Conservation (phyloP, 2,888 invertebrate genomes). For the Hyppa rectilinea region DNA sequence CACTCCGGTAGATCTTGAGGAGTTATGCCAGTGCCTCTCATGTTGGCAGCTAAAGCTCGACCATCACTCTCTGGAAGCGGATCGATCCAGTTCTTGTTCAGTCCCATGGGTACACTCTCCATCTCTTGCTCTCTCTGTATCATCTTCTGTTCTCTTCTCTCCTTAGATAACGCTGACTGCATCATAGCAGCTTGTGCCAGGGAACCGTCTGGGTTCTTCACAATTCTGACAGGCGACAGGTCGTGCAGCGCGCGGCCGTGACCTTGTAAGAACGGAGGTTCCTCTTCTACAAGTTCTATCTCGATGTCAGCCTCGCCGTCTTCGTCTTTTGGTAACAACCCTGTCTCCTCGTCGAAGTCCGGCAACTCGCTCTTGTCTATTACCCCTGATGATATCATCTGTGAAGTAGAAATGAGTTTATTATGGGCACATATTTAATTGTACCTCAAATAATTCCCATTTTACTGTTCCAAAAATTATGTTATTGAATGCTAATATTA, state of each 20-base stretch:
- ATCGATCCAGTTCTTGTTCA: slow-evolving; percentile 99
- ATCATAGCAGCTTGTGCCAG: slow-evolving; percentile 99
- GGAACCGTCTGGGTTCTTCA: slow-evolving; percentile 99
- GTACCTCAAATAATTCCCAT: not conserved
- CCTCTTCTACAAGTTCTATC: slow-evolving; percentile 99
- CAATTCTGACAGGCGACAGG: slow-evolving; percentile 97
- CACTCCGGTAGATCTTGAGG: slow-evolving; percentile 99
- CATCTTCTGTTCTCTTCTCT: slow-evolving; percentile 98
- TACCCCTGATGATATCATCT: slow-evolving; percentile 98
- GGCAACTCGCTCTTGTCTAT: slow-evolving; percentile 98
- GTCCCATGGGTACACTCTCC: slow-evolving; percentile 94
- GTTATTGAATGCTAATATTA: no score
- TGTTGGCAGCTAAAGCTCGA: slow-evolving; percentile 93
- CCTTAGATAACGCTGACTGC: slow-evolving; percentile 99
- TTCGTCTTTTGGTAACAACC: slow-evolving; percentile 97
- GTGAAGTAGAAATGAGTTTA: slow-evolving; percentile 36
- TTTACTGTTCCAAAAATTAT: not conserved
- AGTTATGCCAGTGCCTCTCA: slow-evolving; percentile 95
- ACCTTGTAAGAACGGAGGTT: slow-evolving; percentile 98
- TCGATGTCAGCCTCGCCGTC: slow-evolving; percentile 99
- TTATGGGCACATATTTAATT: not conserved
- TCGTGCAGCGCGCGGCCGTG: slow-evolving; percentile 97
- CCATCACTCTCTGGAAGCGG: slow-evolving; percentile 96
- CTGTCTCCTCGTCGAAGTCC: slow-evolving; percentile 99
- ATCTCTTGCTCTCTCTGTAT: slow-evolving; percentile 97